Percentiles rank a stretch among this genome's conserved stretches.
Conservation (phyloP, 2,888 invertebrate genomes). For the Ametastegia equiseti region DNA sequence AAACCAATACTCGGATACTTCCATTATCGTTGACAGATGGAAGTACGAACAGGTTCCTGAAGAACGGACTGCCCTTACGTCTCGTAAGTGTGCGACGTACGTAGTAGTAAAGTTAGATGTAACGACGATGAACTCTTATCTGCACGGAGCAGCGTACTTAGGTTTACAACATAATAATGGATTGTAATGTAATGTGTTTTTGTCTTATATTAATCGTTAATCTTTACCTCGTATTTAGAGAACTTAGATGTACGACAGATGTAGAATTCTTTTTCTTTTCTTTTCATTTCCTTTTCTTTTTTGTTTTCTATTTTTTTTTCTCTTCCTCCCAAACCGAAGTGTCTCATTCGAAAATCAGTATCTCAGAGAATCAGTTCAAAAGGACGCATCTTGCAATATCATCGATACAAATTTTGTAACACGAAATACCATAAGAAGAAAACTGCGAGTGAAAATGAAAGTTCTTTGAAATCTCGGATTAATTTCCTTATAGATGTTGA, state of each 20-base stretch:
- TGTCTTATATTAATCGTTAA: slow-evolving; percentile 19
- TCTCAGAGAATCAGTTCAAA: too few species aligned
- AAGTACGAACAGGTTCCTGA: background rate
- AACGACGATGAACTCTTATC: background rate
- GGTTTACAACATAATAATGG: too few species aligned
- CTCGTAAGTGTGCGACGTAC: background rate
- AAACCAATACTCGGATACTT: background rate
- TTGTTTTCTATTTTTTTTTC: too few species aligned
- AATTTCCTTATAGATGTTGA: too few species aligned
- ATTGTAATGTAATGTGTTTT: background rate
- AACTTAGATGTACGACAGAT: background rate
- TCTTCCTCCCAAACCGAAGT: too few species aligned
- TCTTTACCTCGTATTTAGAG: slow-evolving; percentile 32
- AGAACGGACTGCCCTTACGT: background rate
- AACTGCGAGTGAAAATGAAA: too few species aligned
- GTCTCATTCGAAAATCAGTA: too few species aligned
- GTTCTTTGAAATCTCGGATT: too few species aligned
- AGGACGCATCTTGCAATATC: too few species aligned
- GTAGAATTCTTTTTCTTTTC: slow-evolving; percentile 1
- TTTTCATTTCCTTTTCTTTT: too few species aligned
- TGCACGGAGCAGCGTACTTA: background rate
- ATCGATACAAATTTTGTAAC: too few species aligned
- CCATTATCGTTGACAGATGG: background rate
- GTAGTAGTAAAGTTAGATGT: background rate
- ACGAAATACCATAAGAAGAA: too few species aligned